Evolutionary conservation across 2,888 invertebrate species (phyloP), one percentile per base, ranked within the genome.

Genomic region (Dascillus cervinus): DNA sequence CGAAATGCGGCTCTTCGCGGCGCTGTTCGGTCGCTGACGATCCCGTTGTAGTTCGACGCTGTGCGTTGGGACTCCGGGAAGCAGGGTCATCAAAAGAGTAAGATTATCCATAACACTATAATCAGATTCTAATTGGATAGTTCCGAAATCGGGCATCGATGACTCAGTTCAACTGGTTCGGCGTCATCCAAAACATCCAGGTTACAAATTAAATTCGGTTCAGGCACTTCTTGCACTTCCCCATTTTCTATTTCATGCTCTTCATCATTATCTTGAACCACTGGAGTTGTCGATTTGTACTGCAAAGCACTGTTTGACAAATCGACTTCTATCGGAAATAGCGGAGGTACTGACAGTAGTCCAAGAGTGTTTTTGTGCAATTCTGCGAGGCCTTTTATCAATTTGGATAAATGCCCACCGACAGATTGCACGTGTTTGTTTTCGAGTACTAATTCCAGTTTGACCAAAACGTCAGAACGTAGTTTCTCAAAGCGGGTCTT

Each of bases 241-340:
- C 60, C 65, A 36, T 64, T 61, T 38, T 65, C 62, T 3, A 62
- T 51, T 37, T 64, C 62, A 56, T 71, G 69, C n/a, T 74, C 64
- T 12, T 75, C 64, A 14, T 73, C 74, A n/a, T 75, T 73, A 5
- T 74, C 75, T 4, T 70, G 67, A 44, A 67, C 66, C 12, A 65
- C 50, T 19, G 64, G 64, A 3, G 69, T 67, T 0, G 77, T 75
- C 2, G 77, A 79, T 62, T 88, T 85, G 54, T 90, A 95, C 48
- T 90, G 89, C 62, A 96, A 95, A 11, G 92, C 92, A 32, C 84
- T 87, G 47, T 87, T 82, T 1, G 89, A 84, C 4, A 97, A 71
- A 64, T 96, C 96, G 9, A 96, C 89, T 69, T 97, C 96, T 1
- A 97, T 91, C 0, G 96, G 96, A 62, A 97, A 97, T 2, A 96